Percentiles rank a stretch among this genome's conserved stretches.
Conservation (phyloP, 2,797 vertebrate species). For the Helicolenus hilgendorfi region DNA sequence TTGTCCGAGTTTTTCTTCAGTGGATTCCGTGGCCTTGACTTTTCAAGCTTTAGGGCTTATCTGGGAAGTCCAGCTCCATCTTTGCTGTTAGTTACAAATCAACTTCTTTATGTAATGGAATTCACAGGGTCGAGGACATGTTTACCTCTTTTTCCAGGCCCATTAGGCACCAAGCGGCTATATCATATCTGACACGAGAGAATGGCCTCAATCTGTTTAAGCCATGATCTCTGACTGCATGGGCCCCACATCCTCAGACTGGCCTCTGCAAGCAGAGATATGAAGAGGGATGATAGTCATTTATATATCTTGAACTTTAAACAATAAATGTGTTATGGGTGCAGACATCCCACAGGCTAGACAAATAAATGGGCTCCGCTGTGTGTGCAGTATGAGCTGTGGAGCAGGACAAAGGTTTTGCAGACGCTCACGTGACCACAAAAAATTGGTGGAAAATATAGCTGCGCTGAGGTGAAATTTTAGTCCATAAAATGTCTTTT, state of each 20-base stretch:
- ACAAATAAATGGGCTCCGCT: constrained; percentile 68
- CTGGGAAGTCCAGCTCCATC: constrained; percentile 60
- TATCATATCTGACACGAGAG: constrained; percentile 87
- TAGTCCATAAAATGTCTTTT: not conserved
- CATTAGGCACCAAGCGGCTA: constrained; percentile 86
- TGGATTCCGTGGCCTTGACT: constrained; percentile 46
- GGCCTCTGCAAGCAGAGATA: constrained; percentile 63
- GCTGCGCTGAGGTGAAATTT: constrained; percentile 21
- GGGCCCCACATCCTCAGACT: constrained; percentile 68
- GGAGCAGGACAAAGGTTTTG: constrained; percentile 45
- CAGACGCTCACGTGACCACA: constrained; percentile 27
- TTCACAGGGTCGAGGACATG: constrained; percentile 86
- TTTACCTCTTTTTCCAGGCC: constrained; percentile 90
- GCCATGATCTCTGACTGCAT: constrained; percentile 82
- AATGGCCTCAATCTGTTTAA: constrained; percentile 86
- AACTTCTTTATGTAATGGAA: constrained; percentile 86
- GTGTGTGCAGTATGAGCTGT: constrained; percentile 49
- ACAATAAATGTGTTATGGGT: constrained; percentile 79
- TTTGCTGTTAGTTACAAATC: constrained; percentile 82
- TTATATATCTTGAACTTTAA: constrained; percentile 72
- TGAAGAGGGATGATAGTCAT: constrained; percentile 74
- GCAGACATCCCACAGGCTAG: constrained; percentile 72
- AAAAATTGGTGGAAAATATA: constrained; percentile 37
- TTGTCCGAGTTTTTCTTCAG: constrained; percentile 39
- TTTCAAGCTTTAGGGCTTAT: constrained; percentile 54